phyloP scores from a whole-genome alignment of 1,140 invertebrate genomes.

The Lamellibrachia luymesi region DNA sequence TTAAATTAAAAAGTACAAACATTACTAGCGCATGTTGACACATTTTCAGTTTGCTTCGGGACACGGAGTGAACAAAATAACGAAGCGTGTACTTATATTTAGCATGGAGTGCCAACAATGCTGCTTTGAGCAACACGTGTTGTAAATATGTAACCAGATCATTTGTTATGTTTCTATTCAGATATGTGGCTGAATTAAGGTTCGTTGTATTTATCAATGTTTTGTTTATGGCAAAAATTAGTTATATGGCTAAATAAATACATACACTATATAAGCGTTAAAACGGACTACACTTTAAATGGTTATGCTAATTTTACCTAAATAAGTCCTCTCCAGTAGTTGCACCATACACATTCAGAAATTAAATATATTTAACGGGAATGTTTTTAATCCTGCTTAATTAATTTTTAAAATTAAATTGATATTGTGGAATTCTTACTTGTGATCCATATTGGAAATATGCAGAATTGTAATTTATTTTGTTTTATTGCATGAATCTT shows the following conservation, averaged over 20 bases:
- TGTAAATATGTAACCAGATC: neutral
- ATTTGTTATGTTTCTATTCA: neutral
- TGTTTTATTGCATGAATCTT: neutral
- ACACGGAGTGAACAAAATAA: neutral
- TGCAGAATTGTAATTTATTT: conserved; percentile 1
- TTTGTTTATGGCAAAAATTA: neutral
- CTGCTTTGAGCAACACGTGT: neutral
- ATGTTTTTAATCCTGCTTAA: neutral
- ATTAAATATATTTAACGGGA: neutral
- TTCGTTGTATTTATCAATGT: neutral
- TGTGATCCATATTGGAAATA: neutral
- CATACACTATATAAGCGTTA: neutral
- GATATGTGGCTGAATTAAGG: neutral
- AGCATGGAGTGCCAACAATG: neutral
- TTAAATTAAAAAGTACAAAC: neutral
- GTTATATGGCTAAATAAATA: neutral
- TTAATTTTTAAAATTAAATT: too few species aligned
- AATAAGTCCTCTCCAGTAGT: neutral
- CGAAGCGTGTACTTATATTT: neutral
- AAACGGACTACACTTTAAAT: neutral
- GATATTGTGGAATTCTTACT: neutral
- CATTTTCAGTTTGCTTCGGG: neutral
- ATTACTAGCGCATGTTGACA: neutral
- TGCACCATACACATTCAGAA: neutral
- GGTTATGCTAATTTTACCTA: neutral